Evolutionary conservation across 1,140 invertebrate species (phyloP).

Genomic region (Cotesia glomerata): DNA sequence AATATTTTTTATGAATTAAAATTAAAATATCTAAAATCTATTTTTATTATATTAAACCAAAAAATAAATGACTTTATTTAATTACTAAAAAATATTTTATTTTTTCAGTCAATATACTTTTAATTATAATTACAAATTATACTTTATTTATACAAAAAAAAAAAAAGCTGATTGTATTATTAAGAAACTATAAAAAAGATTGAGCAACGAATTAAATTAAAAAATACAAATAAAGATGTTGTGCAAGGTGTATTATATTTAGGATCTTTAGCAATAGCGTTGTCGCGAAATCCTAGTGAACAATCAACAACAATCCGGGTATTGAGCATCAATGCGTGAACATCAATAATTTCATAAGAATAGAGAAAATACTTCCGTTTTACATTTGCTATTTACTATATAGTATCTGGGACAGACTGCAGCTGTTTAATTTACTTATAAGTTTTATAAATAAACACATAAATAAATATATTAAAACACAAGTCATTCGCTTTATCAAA

Average conservation of each 20-base stretch:
- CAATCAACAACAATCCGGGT: neutral
- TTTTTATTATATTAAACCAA: no score
- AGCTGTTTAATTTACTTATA: neutral
- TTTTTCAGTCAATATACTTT: no score
- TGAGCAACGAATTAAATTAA: neutral
- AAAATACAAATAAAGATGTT: neutral
- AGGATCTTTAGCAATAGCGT: constrained; percentile 3
- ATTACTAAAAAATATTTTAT: no score
- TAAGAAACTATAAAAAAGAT: neutral
- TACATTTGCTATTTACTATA: neutral
- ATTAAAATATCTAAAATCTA: no score
- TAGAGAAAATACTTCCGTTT: neutral
- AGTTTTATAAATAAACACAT: neutral
- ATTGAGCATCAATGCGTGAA: constrained; percentile 8
- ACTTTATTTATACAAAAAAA: no score
- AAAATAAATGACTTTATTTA: no score
- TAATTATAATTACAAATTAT: no score
- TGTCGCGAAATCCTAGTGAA: neutral
- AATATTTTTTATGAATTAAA: no score
- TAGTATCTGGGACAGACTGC: constrained; percentile 4
- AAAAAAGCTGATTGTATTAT: no score
- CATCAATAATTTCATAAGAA: neutral
- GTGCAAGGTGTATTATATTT: neutral
- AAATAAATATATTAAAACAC: neutral
- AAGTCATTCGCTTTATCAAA: neutral